phyloP scores from a whole-genome alignment of 2,888 invertebrate species.

The Epistrophe grossulariae region DNA sequence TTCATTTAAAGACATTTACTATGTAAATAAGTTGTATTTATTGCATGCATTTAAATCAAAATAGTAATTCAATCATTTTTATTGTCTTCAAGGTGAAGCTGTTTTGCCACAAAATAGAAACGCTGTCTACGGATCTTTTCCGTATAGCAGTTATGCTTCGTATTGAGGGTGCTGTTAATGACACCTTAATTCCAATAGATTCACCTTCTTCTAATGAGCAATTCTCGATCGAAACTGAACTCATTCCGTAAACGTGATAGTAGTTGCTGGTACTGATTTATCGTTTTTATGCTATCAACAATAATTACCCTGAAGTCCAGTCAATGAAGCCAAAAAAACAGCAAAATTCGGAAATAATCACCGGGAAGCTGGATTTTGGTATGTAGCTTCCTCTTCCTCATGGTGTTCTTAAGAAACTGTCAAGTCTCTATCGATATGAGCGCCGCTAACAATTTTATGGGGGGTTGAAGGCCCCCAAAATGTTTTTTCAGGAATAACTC shows the following conservation, averaged over 20 bases:
- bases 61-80: background rate
- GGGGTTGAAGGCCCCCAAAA: too few relatives aligned
- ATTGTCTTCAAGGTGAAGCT: background rate
- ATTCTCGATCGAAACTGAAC: background rate
- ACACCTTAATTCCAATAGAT: slow-evolving; percentile 5
- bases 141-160: slow-evolving; percentile 1
- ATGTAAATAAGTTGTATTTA: background rate
- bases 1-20: background rate
- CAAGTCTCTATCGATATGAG: too few relatives aligned
- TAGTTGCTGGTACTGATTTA: slow-evolving; percentile 31
- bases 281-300: slow-evolving; percentile 18
- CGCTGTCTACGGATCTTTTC: background rate
- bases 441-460: too few relatives aligned
- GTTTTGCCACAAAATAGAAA: background rate
- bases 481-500: too few relatives aligned
- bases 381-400: too few relatives aligned
- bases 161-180: slow-evolving; percentile 22
- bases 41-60: background rate
- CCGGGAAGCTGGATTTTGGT: too few relatives aligned
- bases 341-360: too few relatives aligned
- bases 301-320: slow-evolving; percentile 12
- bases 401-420: too few relatives aligned
- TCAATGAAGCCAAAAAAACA: too few relatives aligned
- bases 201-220: background rate
- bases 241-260: slow-evolving; percentile 18